Percentiles rank a stretch among this genome's conserved stretches.
phyloP scores from a whole-genome alignment of 2,797 vertebrate genomes.

The Neostethus bicornis region DNA sequence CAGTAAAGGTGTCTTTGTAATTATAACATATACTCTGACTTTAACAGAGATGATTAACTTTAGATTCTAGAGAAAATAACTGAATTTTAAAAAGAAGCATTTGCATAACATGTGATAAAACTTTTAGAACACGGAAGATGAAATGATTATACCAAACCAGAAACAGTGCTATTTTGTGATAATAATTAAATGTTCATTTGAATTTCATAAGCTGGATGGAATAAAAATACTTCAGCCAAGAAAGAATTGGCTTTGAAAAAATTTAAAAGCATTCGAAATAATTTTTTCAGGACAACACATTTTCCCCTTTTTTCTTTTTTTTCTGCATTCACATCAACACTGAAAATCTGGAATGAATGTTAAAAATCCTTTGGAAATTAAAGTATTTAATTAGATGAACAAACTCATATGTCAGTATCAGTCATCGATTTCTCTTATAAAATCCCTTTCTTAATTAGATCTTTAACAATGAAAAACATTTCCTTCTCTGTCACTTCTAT shows the following conservation, averaged over 20 bases:
- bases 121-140: constrained; percentile 20
- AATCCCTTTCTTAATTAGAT: not conserved
- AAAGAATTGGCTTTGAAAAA: constrained; percentile 46
- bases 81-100: constrained; percentile 18
- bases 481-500: not conserved
- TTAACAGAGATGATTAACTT: constrained; percentile 29
- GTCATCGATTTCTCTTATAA: not conserved
- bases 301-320: constrained; percentile 31
- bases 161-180: not conserved
- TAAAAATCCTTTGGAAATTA: constrained; percentile 11
- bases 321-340: constrained; percentile 33
- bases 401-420: not conserved
- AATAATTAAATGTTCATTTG: not conserved
- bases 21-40: constrained; percentile 4
- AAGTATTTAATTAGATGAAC: not conserved
- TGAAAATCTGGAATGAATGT: constrained; percentile 13
- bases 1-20: constrained; percentile 11
- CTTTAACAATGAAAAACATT: not conserved
- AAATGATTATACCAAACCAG: constrained; percentile 14
- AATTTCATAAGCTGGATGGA: constrained; percentile 43
- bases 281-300: constrained; percentile 28
- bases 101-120: constrained; percentile 21
- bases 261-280: constrained; percentile 18
- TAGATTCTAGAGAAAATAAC: not conserved
- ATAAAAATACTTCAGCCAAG: constrained; percentile 34